A percentile compares a stretch with the other conserved stretches of the same genome.
These are phyloP conservation scores for Mythimna albipuncta DNA, from an alignment of 2,888 invertebrate genomes.

Conservation along the genomic window DNA sequence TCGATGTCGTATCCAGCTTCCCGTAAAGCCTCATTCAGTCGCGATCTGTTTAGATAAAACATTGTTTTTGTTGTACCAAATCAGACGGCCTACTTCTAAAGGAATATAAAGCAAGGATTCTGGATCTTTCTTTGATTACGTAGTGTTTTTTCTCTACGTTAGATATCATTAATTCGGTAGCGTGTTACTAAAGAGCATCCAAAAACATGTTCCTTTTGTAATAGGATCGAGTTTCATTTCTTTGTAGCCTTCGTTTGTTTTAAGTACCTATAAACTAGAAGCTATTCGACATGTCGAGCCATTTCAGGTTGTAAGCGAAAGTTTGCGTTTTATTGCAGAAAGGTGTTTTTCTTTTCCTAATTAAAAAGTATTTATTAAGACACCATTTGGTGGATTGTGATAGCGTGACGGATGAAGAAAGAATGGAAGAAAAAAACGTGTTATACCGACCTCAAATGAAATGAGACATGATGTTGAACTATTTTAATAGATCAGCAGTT, in stretches of 20 bases:
- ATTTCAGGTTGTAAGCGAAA: no score
- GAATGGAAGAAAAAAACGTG: no score
- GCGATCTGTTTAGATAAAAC: constrained; percentile 88
- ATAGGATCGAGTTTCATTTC: constrained; percentile 7
- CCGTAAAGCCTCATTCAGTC: constrained; percentile 95
- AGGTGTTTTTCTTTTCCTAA: no score
- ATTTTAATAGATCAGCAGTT: no score
- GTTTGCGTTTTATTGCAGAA: no score
- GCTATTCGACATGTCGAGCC: not conserved
- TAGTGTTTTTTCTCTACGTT: constrained; percentile 26
- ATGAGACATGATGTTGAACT: no score
- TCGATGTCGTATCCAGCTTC: constrained; percentile 96
- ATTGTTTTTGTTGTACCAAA: constrained; percentile 66
- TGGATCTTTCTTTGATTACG: constrained; percentile 44
- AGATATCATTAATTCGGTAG: constrained; percentile 29
- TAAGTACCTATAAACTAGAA: not conserved
- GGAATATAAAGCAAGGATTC: constrained; percentile 45
- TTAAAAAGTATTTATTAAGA: no score
- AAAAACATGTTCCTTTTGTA: not conserved
- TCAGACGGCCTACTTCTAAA: constrained; percentile 50
- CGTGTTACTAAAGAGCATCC: constrained; percentile 7
- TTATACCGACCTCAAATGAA: no score
- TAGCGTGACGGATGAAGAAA: no score
- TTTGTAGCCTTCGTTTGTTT: constrained; percentile 14
- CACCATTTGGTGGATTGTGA: no score